phyloP scores from a whole-genome alignment of 2,888 invertebrate genomes.

The Cartodere bifasciata region DNA sequence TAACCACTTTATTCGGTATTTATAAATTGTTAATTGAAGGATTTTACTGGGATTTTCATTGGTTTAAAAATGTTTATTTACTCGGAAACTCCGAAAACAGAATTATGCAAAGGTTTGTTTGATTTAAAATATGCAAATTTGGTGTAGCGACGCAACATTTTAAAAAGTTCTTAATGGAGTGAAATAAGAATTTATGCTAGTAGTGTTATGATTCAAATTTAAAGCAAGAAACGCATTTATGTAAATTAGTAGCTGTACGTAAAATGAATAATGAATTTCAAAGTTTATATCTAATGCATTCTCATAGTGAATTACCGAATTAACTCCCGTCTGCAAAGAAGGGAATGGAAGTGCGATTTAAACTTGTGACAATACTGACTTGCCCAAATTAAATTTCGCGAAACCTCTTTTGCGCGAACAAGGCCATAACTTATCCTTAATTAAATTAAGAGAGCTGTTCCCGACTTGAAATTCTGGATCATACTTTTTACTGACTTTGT shows the following conservation, averaged over 20 bases:
- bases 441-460: conserved; percentile 28
- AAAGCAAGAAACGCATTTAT: conserved; percentile 23
- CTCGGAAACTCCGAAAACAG: too few species aligned
- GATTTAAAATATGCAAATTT: too few species aligned
- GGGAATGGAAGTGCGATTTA: conserved; percentile 24
- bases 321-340: conserved; percentile 21
- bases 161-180: conserved; percentile 9
- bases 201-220: conserved; percentile 17
- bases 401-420: conserved; percentile 24
- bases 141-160: conserved; percentile 4
- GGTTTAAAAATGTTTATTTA: too few species aligned
- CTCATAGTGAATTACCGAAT: conserved; percentile 26
- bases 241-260: conserved; percentile 21
- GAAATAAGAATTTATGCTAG: conserved; percentile 19
- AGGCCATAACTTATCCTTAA: conserved; percentile 21
- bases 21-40: too few species aligned
- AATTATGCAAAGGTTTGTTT: too few species aligned
- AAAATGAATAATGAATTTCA: conserved; percentile 26
- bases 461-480: conserved; percentile 20
- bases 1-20: too few species aligned
- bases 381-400: conserved; percentile 32
- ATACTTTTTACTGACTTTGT: conserved; percentile 31
- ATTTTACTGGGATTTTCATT: too few species aligned
- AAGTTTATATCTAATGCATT: conserved; percentile 23
- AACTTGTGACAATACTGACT: conserved; percentile 32